Evolutionary conservation across 1,140 invertebrate genomes (phyloP).

Genomic region (Leguminivora glycinivorella): DNA sequence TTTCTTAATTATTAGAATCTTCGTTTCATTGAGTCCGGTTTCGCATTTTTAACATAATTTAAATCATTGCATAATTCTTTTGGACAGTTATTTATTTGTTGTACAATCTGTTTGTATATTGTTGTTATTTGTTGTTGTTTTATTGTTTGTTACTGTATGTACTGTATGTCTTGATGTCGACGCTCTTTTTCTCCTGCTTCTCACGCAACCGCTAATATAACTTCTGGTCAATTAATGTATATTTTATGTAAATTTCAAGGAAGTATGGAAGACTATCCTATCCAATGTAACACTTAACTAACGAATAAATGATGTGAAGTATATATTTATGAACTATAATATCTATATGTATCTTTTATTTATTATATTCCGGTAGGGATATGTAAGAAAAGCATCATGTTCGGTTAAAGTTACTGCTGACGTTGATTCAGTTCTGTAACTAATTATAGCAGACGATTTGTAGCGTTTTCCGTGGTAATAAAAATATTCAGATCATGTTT

Average conservation of each 20-base stretch:
- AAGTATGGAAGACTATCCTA: not conserved
- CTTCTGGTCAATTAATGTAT: not conserved
- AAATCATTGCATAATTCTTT: too few relatives aligned
- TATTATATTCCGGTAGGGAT: not conserved
- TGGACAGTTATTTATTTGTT: not conserved
- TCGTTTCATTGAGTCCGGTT: too few relatives aligned
- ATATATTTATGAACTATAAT: not conserved
- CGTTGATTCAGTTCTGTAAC: too few relatives aligned
- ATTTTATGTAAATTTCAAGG: not conserved
- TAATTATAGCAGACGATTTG: too few relatives aligned
- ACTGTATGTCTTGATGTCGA: not conserved
- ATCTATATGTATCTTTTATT: not conserved
- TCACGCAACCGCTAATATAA: not conserved
- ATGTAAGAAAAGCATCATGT: too few relatives aligned
- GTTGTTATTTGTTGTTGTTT: conserved; percentile 1
- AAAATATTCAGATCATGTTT: too few relatives aligned
- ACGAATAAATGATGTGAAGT: not conserved
- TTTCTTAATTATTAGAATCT: too few relatives aligned
- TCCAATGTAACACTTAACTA: not conserved
- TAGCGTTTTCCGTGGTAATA: too few relatives aligned
- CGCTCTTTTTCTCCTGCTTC: not conserved
- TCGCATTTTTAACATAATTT: not conserved
- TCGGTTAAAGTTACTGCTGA: too few relatives aligned
- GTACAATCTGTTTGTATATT: not conserved
- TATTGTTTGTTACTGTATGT: not conserved